Percentiles rank a stretch among this genome's conserved stretches.
Conservation (phyloP, 64 coral and sea anemone genomes). For the Actinia tenebrosa region DNA sequence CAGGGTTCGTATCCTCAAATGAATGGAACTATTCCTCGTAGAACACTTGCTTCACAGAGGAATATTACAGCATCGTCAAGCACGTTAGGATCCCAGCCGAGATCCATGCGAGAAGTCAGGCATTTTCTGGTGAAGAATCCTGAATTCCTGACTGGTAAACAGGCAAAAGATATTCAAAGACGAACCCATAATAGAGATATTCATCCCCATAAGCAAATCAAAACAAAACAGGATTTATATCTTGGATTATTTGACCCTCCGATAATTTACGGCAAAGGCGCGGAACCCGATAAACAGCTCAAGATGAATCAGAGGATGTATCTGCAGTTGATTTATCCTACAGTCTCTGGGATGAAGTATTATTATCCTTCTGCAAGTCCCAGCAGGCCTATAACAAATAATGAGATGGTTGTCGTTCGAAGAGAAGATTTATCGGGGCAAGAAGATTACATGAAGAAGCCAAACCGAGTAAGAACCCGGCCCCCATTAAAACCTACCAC, state of each 20-base stretch:
- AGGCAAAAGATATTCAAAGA: constrained; percentile 44
- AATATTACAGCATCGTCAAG: constrained; percentile 5
- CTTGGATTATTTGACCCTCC: constrained; percentile 74
- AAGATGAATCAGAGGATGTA: constrained; percentile 84
- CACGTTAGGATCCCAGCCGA: constrained; percentile 29
- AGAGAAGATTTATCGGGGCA: constrained; percentile 19
- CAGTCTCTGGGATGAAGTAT: constrained; percentile 39
- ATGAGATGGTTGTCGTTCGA: constrained; percentile 75
- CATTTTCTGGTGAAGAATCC: constrained; percentile 71
- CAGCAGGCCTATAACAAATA: constrained; percentile 18
- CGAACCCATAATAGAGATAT: neutral
- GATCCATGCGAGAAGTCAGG: constrained; percentile 67
- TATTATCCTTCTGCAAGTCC: constrained; percentile 27
- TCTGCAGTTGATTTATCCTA: constrained; percentile 68
- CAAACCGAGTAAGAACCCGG: constrained; percentile 32
- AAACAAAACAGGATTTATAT: constrained; percentile 83
- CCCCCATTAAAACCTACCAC: neutral
- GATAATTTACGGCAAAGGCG: constrained; percentile 64
- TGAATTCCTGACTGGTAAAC: constrained; percentile 62
- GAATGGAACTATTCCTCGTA: constrained; percentile 26
- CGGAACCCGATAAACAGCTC: constrained; percentile 42
- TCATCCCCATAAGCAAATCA: constrained; percentile 72
- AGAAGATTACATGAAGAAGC: constrained; percentile 43
- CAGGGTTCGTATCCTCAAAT: neutral
- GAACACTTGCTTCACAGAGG: neutral